Base-by-base conservation (phyloP, 2,113 vertebrate genomes). In the Corynorhinus townsendii region DNA sequence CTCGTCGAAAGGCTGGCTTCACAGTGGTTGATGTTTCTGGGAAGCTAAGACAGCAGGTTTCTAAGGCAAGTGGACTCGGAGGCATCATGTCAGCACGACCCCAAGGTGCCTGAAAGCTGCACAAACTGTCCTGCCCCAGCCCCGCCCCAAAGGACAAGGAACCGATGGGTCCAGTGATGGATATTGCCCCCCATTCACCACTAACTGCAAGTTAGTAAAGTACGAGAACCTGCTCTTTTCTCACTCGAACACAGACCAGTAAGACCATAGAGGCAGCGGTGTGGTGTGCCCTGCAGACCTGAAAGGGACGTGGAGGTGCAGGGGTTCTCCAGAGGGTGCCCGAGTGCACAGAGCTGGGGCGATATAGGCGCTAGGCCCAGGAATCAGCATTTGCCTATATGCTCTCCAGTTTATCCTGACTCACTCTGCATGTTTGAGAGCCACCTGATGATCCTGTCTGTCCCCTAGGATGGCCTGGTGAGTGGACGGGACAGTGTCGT, bases 111-210 rank as follows among this genome's bases (percentile, higher is more conserved):
- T 0, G 17, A 16, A 19, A 14, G 38, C 15, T 1, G 64, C n/a
- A 33, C 64, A 43, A 4, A n/a, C 28, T 19, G 20, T 22, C 75
- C 14, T 0, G 0, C 11, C 38, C 22, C 15, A 9, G 26, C 10
- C 16, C 30, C 20, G 4, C 4, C 9, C 49, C 1, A 0, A 1
- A 71, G 88, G 71, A 20, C 0, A 5, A 49, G 64, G 28, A 33
- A 11, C 59, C 5, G 0, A 6, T 0, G 14, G 24, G 0, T 26
- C 56, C 7, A n/a, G 80, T 0, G 12, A 5, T 38, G 3, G 24
- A 1, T 20, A 11, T 24, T 66, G 62, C 12, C 11, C 5, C 19
- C 3, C 4, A 35, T 4, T 38, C 22, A 47, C n/a, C 10, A 10
- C 28, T 45, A 24, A 24, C 19, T 6, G 16, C 22, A 24, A 47